phyloP scores from a whole-genome alignment of 2,113 vertebrate genomes.

The Onychorhynchus coronatus region DNA sequence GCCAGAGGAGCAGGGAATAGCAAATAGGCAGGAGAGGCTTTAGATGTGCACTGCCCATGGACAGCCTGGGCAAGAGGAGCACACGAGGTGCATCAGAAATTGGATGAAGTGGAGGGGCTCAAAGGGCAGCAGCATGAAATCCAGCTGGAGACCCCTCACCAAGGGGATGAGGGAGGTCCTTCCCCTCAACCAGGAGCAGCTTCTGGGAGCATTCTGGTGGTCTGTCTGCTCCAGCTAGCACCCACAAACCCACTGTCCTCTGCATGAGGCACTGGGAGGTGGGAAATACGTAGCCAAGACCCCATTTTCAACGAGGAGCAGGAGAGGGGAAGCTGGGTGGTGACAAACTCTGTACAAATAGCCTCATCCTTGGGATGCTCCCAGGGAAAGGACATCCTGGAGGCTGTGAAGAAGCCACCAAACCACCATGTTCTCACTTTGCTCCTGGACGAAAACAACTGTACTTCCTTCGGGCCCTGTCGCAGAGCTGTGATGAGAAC shows the following conservation, averaged over 20 bases:
- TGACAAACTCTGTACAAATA: not conserved
- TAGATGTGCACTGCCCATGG: not conserved
- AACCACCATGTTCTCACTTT: not conserved
- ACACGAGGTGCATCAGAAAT: fast-evolving
- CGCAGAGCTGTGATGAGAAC: not conserved
- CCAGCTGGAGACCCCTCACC: not conserved
- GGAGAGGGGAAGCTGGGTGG: not conserved
- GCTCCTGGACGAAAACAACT: not conserved
- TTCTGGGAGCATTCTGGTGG: not conserved
- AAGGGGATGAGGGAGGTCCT: not conserved
- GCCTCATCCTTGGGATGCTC: not conserved
- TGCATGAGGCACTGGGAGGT: not conserved
- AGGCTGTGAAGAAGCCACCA: not conserved
- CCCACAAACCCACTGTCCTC: not conserved
- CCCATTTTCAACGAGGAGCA: not conserved
- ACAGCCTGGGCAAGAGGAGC: fast-evolving
- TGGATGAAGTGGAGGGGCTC: fast-evolving
- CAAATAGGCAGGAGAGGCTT: not conserved
- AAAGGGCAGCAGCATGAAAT: fast-evolving
- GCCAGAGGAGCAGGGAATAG: not conserved
- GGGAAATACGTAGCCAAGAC: not conserved
- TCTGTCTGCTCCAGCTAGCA: not conserved
- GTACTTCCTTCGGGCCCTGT: not conserved
- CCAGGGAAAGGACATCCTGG: not conserved
- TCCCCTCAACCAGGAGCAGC: not conserved